These are phyloP conservation scores for Anguilla obscura DNA, from an alignment of 2,797 vertebrate genomes.

Conservation along the genomic window DNA sequence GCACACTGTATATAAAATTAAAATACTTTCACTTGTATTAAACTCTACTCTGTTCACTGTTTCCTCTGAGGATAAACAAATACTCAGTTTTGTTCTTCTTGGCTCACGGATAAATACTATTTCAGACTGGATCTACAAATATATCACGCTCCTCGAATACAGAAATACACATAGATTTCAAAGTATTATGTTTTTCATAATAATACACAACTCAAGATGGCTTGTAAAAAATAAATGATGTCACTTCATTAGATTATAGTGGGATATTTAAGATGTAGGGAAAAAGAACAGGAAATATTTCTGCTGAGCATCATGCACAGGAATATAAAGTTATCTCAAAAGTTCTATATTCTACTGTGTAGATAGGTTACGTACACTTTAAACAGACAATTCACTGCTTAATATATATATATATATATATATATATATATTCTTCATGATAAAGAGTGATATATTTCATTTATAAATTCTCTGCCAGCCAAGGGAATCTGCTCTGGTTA, in stretches of 20 bases:
- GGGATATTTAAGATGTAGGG: neutral
- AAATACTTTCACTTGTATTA: constrained; percentile 24
- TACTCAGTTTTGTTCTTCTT: constrained; percentile 56
- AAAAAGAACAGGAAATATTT: neutral
- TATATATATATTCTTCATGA: constrained; percentile 25
- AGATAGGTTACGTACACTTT: constrained; percentile 30
- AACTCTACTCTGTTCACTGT: constrained; percentile 21
- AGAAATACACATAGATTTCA: constrained; percentile 36
- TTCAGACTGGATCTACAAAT: constrained; percentile 31
- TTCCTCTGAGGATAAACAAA: constrained; percentile 4
- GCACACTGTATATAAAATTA: constrained; percentile 44
- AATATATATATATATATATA: constrained; percentile 25
- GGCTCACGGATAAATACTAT: constrained; percentile 53
- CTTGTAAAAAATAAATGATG: constrained; percentile 18
- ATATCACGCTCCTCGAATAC: constrained; percentile 35
- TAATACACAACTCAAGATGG: constrained; percentile 16
- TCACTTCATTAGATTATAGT: constrained; percentile 20
- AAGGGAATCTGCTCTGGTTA: constrained; percentile 17
- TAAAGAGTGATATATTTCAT: constrained; percentile 20
- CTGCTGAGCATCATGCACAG: neutral
- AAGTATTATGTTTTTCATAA: constrained; percentile 36
- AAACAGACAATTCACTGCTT: constrained; percentile 50
- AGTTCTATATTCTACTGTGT: constrained; percentile 33
- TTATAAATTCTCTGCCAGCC: neutral
- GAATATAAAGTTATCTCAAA: constrained; percentile 12